Evolutionary conservation across 2,888 invertebrate species (phyloP), one percentile per base, ranked within the genome.

Genomic region (Lordiphosa andalusiaca): DNA sequence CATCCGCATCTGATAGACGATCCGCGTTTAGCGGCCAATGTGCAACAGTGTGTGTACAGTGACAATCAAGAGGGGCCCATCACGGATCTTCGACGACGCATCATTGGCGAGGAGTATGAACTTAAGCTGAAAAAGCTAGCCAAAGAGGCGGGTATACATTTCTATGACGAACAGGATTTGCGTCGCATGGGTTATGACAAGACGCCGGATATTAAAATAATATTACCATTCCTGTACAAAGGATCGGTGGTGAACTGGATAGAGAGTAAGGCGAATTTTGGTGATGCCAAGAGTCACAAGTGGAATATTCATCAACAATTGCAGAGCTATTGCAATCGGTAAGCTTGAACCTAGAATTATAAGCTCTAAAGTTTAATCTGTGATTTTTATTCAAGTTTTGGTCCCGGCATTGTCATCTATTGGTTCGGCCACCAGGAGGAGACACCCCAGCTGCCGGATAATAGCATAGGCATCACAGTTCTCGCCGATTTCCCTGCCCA

Each of bases 221-320:
- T 96, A 87, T 92, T 97, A 19, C 98, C 98, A 0, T 94, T 97
- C 66, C 94, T 95, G 30, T 92, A 96, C 21, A 94, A 96, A 88
- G 96, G 95, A 2, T 93, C 93, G 80, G 93, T 98, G 23, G 92
- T 98, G 0, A 96, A 97, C 88, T 98, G 98, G 98, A 96, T 98
- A 61, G 98, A 98, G 90, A 97, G 98, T 78, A 98, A 98, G 90
- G 98, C 98, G 0, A 92, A 95, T n/a, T 98, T 98, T 91, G 98
- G 96, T 3, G 96, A 96, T 90, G 91, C 93, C 68, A 93, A 94
- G 74, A 93, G 93, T 53, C 98, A 98, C 89, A 92, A 92, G 41
- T 93, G 92, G 9, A 96, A 97, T 88, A 91, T 95, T 51, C 93
- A 93, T 77, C 95, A 96, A 71, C 98, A 98, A 87, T 93, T 95